These are phyloP conservation scores for Zoanthus sociatus DNA, from an alignment of 92 coral and sea anemone species.

Conservation along the genomic window DNA sequence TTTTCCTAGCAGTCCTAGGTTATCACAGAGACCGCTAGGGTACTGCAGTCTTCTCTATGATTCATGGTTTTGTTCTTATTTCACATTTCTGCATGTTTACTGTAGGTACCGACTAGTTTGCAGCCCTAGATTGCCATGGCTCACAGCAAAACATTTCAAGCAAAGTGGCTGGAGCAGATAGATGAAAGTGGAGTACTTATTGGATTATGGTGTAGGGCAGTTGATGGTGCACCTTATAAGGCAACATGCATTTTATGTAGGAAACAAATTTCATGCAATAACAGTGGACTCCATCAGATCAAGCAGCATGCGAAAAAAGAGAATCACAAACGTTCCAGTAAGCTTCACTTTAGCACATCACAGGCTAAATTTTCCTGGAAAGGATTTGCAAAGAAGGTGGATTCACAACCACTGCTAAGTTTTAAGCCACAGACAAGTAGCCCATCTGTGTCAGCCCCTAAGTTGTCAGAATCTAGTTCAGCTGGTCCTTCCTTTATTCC, in stretches of 20 bases:
- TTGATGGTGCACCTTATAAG: conserved; percentile 46
- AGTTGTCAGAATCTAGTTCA: neutral
- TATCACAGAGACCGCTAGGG: too few species aligned
- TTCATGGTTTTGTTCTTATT: too few species aligned
- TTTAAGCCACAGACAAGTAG: too few species aligned
- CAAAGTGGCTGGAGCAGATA: conserved; percentile 52
- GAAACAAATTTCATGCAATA: conserved; percentile 39
- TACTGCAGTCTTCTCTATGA: too few species aligned
- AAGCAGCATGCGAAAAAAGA: conserved; percentile 61
- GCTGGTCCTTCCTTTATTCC: neutral
- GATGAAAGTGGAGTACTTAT: conserved; percentile 39
- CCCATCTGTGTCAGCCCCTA: too few species aligned
- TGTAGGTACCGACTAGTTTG: too few species aligned
- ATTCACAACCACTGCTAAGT: too few species aligned
- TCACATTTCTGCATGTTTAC: too few species aligned
- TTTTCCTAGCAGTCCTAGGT: too few species aligned
- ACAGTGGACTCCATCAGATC: conserved; percentile 59
- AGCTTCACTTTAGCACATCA: conserved; percentile 45
- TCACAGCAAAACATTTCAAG: conserved; percentile 42
- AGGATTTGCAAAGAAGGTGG: conserved; percentile 20
- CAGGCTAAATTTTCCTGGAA: conserved; percentile 26
- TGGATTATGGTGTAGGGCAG: conserved; percentile 55
- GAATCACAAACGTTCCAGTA: conserved; percentile 33
- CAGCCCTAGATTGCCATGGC: too few species aligned
- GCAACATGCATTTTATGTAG: conserved; percentile 57